These are phyloP conservation scores for Potamilus streckersoni DNA, from an alignment of 1,140 invertebrate genomes.

Conservation along the genomic window DNA sequence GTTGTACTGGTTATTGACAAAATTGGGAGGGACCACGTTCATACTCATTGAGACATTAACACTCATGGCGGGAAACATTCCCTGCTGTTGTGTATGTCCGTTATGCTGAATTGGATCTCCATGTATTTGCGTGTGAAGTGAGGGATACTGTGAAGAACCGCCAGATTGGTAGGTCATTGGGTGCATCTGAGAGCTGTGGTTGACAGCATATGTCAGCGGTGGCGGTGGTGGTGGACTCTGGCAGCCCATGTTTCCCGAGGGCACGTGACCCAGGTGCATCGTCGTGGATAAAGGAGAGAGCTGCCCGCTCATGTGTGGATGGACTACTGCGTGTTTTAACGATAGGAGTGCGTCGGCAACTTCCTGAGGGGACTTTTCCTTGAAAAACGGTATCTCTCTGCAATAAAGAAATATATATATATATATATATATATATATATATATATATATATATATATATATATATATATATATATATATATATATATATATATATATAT, in stretches of 20 bases:
- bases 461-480: no score
- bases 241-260: conserved; percentile 18
- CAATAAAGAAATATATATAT: conserved; percentile 14
- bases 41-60: conserved; percentile 98
- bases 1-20: conserved; percentile 46
- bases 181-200: conserved; percentile 37
- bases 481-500: no score
- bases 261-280: conserved; percentile 44
- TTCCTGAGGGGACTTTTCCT: conserved; percentile 71
- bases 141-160: conserved; percentile 48
- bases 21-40: conserved; percentile 81
- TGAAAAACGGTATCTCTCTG: conserved; percentile 62
- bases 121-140: conserved; percentile 43
- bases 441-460: no score
- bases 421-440: no score
- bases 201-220: conserved; percentile 49
- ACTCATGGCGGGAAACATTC: conserved; percentile 86
- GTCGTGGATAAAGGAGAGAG: conserved; percentile 52
- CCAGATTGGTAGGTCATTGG: conserved; percentile 62
- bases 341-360: conserved; percentile 88
- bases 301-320: conserved; percentile 71
- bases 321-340: conserved; percentile 87
- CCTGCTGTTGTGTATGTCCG: conserved; percentile 27
- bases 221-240: conserved; percentile 36
- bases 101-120: conserved; percentile 42